Conservation (phyloP, 2,113 vertebrate species). For the Siniperca knerii region DNA sequence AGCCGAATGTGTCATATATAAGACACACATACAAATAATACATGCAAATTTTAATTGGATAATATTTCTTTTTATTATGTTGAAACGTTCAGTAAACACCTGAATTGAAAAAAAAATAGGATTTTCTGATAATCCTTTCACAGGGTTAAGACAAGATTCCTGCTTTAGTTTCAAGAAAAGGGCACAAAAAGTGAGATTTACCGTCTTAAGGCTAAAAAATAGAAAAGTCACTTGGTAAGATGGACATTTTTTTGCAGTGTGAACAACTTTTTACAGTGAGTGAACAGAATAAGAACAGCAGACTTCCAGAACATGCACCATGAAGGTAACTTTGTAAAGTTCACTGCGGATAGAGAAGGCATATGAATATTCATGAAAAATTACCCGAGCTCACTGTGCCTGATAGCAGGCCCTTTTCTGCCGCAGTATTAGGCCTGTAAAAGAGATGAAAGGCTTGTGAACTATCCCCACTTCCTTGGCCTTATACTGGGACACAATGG, state of each 20-base stretch:
- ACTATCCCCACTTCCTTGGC: conserved; percentile 77
- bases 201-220: not conserved
- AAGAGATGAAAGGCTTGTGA: conserved; percentile 82
- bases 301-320: conserved; percentile 72
- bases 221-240: not conserved
- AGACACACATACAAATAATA: too few species aligned
- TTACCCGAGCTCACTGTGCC: conserved; percentile 70
- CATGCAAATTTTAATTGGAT: not conserved
- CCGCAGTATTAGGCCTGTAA: conserved; percentile 69
- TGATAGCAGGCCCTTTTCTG: conserved; percentile 74
- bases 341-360: conserved; percentile 62
- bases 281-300: not conserved
- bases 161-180: not conserved
- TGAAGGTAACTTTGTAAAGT: conserved; percentile 85
- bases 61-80: too few species aligned
- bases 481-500: conserved; percentile 90
- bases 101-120: too few species aligned
- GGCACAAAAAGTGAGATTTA: not conserved
- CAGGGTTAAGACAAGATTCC: not conserved
- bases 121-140: too few species aligned
- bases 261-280: conserved; percentile 16
- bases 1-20: not conserved
- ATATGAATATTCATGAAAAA: conserved; percentile 85
- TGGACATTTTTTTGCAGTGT: conserved; percentile 29
- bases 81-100: too few species aligned